phyloP scores from a whole-genome alignment of 1,140 invertebrate species.

The Amyelois transitella region DNA sequence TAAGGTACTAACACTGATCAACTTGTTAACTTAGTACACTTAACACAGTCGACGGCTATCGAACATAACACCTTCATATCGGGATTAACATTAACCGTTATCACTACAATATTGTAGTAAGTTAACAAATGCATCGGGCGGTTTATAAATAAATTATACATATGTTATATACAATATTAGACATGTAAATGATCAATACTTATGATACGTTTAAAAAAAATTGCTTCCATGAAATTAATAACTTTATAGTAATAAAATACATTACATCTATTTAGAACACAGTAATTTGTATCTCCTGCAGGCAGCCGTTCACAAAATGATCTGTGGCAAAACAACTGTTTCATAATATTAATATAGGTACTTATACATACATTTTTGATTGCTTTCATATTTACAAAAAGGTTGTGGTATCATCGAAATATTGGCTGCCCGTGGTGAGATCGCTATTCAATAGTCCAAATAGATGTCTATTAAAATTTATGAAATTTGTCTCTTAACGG shows the following conservation, averaged over 20 bases:
- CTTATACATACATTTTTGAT: background rate
- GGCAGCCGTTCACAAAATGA: slow-evolving; percentile 21
- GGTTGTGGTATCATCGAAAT: slow-evolving; percentile 47
- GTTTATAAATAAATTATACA: slow-evolving; percentile 59
- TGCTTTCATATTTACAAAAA: background rate
- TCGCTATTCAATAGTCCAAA: slow-evolving; percentile 10
- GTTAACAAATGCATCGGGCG: slow-evolving; percentile 52
- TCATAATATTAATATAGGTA: background rate
- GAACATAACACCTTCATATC: no score
- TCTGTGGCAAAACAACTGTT: background rate
- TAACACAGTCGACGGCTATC: slow-evolving; percentile 8
- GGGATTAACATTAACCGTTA: no score
- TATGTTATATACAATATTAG: slow-evolving; percentile 65
- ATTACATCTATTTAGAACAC: slow-evolving; percentile 32
- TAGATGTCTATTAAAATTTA: slow-evolving; percentile 12
- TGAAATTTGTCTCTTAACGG: background rate
- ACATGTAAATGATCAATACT: slow-evolving; percentile 53
- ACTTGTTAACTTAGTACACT: slow-evolving; percentile 64
- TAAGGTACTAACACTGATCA: slow-evolving; percentile 62
- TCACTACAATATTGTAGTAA: slow-evolving; percentile 63
- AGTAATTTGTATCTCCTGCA: slow-evolving; percentile 21
- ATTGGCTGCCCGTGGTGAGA: slow-evolving; percentile 20
- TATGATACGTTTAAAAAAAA: slow-evolving; percentile 60
- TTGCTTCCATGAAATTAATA: slow-evolving; percentile 64
- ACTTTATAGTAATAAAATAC: slow-evolving; percentile 31